Evolutionary conservation across 2,888 invertebrate genomes (phyloP), one percentile per base, ranked within the genome.

Genomic region (Ormyrus nitidulus): DNA sequence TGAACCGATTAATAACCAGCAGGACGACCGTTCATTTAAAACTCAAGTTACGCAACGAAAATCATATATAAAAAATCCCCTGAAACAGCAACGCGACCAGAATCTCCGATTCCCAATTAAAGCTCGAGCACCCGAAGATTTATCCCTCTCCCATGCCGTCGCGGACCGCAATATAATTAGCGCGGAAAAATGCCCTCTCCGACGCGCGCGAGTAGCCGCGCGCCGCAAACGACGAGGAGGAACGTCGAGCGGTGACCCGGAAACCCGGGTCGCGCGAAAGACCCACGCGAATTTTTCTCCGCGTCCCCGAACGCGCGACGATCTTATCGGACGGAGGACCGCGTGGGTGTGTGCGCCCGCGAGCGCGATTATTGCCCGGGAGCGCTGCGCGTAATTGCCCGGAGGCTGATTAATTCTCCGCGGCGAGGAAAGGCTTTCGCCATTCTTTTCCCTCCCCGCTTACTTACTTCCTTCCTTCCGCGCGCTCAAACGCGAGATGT

Each of bases 381-480:
- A 9, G 51, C 34, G 8, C 19, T 7, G 46, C 34, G 49, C 49
- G 56, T 73, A 79, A 79, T 73, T 79, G 69, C 72, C 66, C 66
- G 59, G 61, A 68, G 34, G 5, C 59, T 72, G 65, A 78, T 78
- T 78, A 71, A 78, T 78, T 78, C 61, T 10, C 48, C 13, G 19
- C n/a, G 46, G n/a, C n/a, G 34, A 2, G 34, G 34, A 34, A 34
- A 49, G 58, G 51, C 61, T 62, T 44, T 53, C 46, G 66, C 65
- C 34, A 66, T 62, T 64, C 19, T 66, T 66, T 61, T 56, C 66
- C 34, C 19, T 2, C 19, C 1, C 19, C 19, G 19, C 34, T 34
- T 34, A 2, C 34, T 51, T 44, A 34, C 46, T 19, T 34, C 51
- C 54, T 49, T 65, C 73, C 73, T 74, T 65, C 73, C 73, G 65